Base-by-base conservation (phyloP, 2,113 vertebrate species). In the Dromiciops gliroides region DNA sequence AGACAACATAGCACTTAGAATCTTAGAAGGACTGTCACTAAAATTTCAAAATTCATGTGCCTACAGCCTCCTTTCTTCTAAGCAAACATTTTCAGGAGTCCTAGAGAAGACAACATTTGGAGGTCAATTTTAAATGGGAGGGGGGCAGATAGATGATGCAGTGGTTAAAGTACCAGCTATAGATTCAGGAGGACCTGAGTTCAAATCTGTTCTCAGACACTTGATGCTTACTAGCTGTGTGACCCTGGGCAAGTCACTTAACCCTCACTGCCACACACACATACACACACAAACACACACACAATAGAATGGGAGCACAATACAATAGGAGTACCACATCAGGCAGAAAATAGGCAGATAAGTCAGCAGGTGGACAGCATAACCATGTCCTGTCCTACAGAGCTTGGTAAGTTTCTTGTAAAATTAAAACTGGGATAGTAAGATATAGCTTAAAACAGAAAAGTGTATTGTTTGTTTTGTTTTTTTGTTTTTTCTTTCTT, bases 91-190 rank as follows among this genome's bases (percentile, higher is more conserved):
- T 96, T 92, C 53, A 95, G 48, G n/a, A 95, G 89, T 47, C 51
- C 50, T 60, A 31, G 94, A 89, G 49, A 52, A 96, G 94, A 96
- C 56, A 94, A n/a, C 91, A 96, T 96, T 97, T 97, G 92, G 49
- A 94, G 90, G 51, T 95, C 93, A 96, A 53, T 95, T 96, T 96
- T 95, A 93, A 97, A 95, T 56, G 97, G 93, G 94, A 95, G 92
- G 89, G n/a, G n/a, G n/a, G n/a, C n/a, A n/a, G n/a, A n/a, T n/a
- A n/a, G n/a, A n/a, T n/a, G n/a, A n/a, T n/a, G n/a, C n/a, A n/a
- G n/a, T n/a, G n/a, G n/a, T n/a, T n/a, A n/a, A n/a, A n/a, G n/a
- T n/a, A n/a, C n/a, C n/a, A n/a, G n/a, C n/a, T n/a, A n/a, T n/a
- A n/a, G n/a, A n/a, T n/a, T n/a, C n/a, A n/a, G n/a, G n/a, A n/a